phyloP scores from a whole-genome alignment of 2,113 vertebrate genomes.

The Dunckerocampus dactyliophorus region DNA sequence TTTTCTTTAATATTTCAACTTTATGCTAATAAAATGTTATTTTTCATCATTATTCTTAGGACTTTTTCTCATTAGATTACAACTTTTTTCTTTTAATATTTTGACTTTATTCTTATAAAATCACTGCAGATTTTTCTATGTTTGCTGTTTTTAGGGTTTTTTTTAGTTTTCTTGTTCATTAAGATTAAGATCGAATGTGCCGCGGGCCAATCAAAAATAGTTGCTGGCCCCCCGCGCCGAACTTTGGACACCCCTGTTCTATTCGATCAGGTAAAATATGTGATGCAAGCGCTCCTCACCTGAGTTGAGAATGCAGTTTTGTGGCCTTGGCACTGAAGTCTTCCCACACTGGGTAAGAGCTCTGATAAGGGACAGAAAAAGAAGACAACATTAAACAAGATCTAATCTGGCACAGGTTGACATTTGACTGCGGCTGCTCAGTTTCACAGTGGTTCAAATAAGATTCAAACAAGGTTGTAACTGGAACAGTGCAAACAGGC shows the following conservation, averaged over 20 bases:
- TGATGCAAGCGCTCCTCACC: slow-evolving; percentile 71
- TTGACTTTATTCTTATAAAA: no score
- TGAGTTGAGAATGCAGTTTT: slow-evolving; percentile 96
- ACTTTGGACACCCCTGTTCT: background rate
- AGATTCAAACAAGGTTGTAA: background rate
- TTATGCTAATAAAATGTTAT: no score
- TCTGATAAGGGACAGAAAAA: slow-evolving; percentile 69
- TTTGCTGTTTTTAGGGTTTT: no score
- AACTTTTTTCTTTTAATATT: no score
- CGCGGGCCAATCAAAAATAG: no score
- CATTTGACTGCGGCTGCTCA: background rate
- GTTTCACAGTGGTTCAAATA: background rate
- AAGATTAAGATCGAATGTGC: no score
- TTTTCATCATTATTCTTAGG: no score
- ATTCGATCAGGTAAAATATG: background rate
- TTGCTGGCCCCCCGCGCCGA: no score
- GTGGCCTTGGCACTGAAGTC: slow-evolving; percentile 98
- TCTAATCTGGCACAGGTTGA: background rate
- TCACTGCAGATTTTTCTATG: no score
- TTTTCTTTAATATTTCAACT: no score
- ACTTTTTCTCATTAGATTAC: background rate
- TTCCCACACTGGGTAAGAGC: slow-evolving; percentile 97
- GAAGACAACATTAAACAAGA: slow-evolving; percentile 7
- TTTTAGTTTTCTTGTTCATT: no score
- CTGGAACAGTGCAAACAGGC: background rate